These are phyloP conservation scores for Scaptomyza parva DNA, from an alignment of 2,888 invertebrate species.

Conservation along the genomic window DNA sequence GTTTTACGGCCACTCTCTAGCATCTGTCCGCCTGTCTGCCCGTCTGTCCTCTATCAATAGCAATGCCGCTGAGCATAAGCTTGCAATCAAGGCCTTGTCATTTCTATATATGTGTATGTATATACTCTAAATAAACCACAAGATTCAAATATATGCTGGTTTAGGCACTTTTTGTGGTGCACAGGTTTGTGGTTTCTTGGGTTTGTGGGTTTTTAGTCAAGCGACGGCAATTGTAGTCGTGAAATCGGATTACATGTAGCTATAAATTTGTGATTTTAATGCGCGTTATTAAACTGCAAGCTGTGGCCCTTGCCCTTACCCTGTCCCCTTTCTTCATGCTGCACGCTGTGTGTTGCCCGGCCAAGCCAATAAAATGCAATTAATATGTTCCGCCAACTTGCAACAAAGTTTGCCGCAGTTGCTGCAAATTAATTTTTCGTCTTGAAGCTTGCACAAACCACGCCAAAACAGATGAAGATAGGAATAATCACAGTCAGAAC, in stretches of 20 bases:
- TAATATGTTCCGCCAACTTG: constrained; percentile 77
- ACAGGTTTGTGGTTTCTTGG: constrained; percentile 36
- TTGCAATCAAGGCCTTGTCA: constrained; percentile 26
- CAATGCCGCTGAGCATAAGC: constrained; percentile 17
- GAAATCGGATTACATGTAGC: constrained; percentile 77
- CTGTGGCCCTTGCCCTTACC: constrained; percentile 35
- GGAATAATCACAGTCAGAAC: neutral
- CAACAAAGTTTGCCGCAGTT: constrained; percentile 67
- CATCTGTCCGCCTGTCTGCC: neutral
- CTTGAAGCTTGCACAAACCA: constrained; percentile 69
- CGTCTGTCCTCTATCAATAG: constrained; percentile 23
- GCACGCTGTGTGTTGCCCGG: constrained; percentile 4
- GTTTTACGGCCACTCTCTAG: constrained; percentile 47
- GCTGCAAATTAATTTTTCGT: constrained; percentile 37
- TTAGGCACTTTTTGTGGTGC: constrained; percentile 10
- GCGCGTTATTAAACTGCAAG: constrained; percentile 77
- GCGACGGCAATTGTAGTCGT: constrained; percentile 63
- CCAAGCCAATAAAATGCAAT: constrained; percentile 80
- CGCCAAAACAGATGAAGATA: constrained; percentile 38
- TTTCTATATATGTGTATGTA: too few species aligned
- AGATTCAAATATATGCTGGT: constrained; percentile 26
- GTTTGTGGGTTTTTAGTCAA: constrained; percentile 32
- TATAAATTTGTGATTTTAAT: constrained; percentile 77
- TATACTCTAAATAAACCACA: constrained; percentile 9
- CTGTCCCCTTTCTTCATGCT: neutral